Percentiles rank a stretch among this genome's conserved stretches.
phyloP scores from a whole-genome alignment of 2,888 invertebrate genomes.

The Eristalinus sepulchralis region DNA sequence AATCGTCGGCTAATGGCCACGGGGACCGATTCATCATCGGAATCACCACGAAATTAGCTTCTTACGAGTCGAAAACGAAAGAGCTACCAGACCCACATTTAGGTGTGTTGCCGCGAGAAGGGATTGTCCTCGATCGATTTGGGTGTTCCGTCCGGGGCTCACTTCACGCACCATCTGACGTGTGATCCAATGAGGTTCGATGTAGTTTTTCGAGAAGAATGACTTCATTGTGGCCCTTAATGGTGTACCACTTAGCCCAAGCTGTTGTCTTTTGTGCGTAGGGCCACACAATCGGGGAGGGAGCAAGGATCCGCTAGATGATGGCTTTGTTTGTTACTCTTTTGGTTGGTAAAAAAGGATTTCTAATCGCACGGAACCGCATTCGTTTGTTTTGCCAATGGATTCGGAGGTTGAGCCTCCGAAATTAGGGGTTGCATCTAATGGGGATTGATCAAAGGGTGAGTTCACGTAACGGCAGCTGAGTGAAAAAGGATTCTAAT shows the following conservation, averaged over 20 bases:
- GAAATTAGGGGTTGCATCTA: constrained; percentile 64
- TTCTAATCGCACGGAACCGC: constrained; percentile 55
- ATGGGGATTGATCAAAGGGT: constrained; percentile 56
- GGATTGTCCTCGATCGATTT: constrained; percentile 69
- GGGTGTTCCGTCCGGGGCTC: constrained; percentile 55
- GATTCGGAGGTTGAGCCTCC: constrained; percentile 29
- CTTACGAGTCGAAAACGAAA: constrained; percentile 34
- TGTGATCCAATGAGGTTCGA: constrained; percentile 66
- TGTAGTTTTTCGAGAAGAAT: constrained; percentile 61
- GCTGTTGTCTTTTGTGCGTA: constrained; percentile 58
- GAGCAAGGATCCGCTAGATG: background rate
- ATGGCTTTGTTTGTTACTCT: constrained; percentile 2
- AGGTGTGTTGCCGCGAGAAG: constrained; percentile 60
- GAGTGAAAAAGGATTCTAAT: constrained; percentile 63
- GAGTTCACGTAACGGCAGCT: constrained; percentile 42
- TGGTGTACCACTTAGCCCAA: constrained; percentile 57
- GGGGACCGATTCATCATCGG: constrained; percentile 70
- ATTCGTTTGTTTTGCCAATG: constrained; percentile 68
- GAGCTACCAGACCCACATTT: constrained; percentile 18
- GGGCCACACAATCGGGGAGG: constrained; percentile 29
- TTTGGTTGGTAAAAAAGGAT: constrained; percentile 42
- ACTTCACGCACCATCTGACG: constrained; percentile 66
- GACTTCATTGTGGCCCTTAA: constrained; percentile 62
- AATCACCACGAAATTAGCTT: constrained; percentile 71
- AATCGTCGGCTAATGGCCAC: constrained; percentile 70